A percentile compares a stretch with the other conserved stretches of the same genome.
Conservation (phyloP, 1,140 invertebrate genomes). For the Drosophila eugracilis region DNA sequence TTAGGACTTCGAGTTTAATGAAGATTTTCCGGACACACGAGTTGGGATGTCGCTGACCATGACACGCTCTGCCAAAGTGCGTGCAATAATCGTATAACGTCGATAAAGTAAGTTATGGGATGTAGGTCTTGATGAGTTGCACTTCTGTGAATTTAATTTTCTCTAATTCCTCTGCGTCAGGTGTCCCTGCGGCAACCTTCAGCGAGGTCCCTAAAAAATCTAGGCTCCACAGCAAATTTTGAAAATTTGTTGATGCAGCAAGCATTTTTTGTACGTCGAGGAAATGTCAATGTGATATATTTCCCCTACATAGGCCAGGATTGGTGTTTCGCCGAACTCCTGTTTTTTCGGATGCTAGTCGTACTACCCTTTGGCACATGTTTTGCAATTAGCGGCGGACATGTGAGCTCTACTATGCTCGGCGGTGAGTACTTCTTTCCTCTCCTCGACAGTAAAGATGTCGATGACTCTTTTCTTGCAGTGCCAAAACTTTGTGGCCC, state of each 20-base stretch:
- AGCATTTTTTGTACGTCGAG: conserved; percentile 25
- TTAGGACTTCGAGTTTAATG: no score
- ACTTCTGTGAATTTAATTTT: no score
- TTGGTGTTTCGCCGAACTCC: conserved; percentile 20
- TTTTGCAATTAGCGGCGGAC: conserved; percentile 28
- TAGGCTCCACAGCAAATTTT: conserved; percentile 18
- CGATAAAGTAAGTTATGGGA: no score
- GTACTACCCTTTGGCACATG: conserved; percentile 39
- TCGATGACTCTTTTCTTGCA: conserved; percentile 15
- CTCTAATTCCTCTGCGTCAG: no score
- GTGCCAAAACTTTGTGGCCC: conserved; percentile 11
- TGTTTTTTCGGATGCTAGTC: conserved; percentile 39
- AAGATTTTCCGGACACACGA: no score
- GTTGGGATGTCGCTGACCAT: no score
- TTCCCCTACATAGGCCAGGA: conserved; percentile 25
- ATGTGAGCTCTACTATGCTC: conserved; percentile 28
- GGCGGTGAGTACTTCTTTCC: conserved; percentile 11
- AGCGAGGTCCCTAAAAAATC: no score
- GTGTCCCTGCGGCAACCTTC: no score
- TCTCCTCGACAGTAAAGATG: conserved; percentile 4
- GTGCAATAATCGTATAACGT: no score
- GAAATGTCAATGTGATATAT: conserved; percentile 36
- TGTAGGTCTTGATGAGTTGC: no score
- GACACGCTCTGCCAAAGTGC: no score
- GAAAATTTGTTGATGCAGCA: conserved; percentile 37